Conservation (phyloP, 2,888 invertebrate genomes). For the Sycophila texana region DNA sequence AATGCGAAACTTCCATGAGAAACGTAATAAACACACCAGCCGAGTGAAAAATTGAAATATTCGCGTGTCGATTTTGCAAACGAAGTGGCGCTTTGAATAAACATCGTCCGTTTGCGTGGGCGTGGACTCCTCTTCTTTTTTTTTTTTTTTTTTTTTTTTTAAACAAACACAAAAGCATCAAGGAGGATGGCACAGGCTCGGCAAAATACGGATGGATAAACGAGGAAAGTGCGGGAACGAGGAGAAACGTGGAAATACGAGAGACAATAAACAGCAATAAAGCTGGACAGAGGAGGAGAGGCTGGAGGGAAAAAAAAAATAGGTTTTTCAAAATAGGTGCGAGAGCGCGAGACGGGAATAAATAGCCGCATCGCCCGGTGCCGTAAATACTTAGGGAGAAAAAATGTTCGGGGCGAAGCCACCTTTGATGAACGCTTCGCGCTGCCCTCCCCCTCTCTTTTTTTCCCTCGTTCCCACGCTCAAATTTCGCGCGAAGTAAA, state of each 20-base stretch:
- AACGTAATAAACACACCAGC: too few species aligned
- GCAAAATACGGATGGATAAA: conserved; percentile 32
- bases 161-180: background rate
- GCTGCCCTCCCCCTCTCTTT: too few species aligned
- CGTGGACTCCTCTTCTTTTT: background rate
- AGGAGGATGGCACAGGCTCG: background rate
- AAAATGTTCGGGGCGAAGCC: background rate
- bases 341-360: conserved; percentile 43
- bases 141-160: background rate
- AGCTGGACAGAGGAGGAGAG: conserved; percentile 42
- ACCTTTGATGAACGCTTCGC: too few species aligned
- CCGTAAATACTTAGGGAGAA: conserved; percentile 33
- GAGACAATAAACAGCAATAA: conserved; percentile 56
- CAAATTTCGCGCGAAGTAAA: too few species aligned
- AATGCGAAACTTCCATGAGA: too few species aligned
- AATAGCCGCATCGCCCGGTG: conserved; percentile 34
- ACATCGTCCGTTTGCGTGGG: background rate
- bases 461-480: too few species aligned
- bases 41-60: too few species aligned
- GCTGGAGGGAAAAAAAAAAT: conserved; percentile 45
- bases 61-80: too few species aligned
- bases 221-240: conserved; percentile 21
- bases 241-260: conserved; percentile 49
- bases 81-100: background rate
- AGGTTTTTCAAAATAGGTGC: conserved; percentile 43